These are phyloP conservation scores for Rhagium mordax DNA, from an alignment of 2,888 invertebrate genomes.

Conservation along the genomic window DNA sequence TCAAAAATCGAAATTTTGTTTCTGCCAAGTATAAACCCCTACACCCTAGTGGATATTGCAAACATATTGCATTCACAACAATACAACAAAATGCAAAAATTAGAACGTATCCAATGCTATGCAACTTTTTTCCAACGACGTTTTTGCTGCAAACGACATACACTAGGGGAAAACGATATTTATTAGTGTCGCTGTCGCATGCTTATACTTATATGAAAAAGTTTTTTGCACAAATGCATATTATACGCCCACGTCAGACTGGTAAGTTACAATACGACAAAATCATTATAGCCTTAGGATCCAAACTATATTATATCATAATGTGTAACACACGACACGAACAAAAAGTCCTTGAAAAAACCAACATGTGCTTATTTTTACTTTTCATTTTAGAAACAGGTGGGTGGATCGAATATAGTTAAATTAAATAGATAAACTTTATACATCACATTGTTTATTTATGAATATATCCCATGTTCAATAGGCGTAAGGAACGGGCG, in stretches of 20 bases:
- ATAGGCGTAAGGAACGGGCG: not conserved
- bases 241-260: not conserved
- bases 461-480: not conserved
- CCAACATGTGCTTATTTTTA: constrained; percentile 20
- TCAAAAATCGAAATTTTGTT: too few relatives aligned
- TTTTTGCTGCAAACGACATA: not conserved
- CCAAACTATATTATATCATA: constrained; percentile 9
- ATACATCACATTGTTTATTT: not conserved
- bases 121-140: not conserved
- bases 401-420: not conserved
- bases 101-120: not conserved
- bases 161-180: not conserved
- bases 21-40: too few relatives aligned
- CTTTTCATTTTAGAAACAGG: constrained; percentile 10
- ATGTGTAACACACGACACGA: constrained; percentile 16
- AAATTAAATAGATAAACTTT: not conserved
- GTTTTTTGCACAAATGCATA: not conserved
- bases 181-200: not conserved
- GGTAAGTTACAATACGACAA: constrained; percentile 10
- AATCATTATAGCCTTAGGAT: constrained; percentile 3
- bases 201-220: not conserved
- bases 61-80: too few relatives aligned
- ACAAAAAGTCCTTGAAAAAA: constrained; percentile 12
- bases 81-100: not conserved
- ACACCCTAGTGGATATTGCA: too few relatives aligned